Conservation (phyloP, 1,140 invertebrate genomes). For the Drosophila saltans region DNA sequence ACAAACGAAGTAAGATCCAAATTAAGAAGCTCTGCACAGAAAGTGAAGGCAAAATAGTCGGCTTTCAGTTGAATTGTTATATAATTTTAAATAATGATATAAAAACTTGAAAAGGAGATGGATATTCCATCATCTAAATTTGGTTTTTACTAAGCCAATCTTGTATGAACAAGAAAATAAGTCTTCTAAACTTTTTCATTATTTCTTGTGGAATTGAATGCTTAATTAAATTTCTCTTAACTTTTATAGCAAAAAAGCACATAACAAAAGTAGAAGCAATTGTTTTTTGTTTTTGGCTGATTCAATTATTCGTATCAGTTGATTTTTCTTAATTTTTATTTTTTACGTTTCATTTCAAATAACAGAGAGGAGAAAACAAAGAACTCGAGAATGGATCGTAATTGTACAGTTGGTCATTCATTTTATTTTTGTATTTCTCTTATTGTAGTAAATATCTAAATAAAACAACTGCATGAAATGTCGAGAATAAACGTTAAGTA, state of each 20-base stretch:
- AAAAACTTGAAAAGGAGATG: no score
- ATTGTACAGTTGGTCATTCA: constrained; percentile 35
- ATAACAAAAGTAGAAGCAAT: not conserved
- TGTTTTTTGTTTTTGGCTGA: not conserved
- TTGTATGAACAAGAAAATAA: no score
- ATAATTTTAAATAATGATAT: no score
- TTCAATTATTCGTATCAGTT: constrained; percentile 2
- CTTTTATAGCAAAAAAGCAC: no score
- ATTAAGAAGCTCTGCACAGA: no score
- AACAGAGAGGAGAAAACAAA: constrained; percentile 13
- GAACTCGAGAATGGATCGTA: constrained; percentile 15
- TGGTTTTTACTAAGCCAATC: no score
- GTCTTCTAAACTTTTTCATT: constrained; percentile 17
- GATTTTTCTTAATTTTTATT: constrained; percentile 13
- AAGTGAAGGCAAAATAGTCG: no score
- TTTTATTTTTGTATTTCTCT: not conserved
- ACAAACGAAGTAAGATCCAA: no score
- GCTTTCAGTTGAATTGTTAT: no score
- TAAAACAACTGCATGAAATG: constrained; percentile 37
- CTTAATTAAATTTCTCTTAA: not conserved
- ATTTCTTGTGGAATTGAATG: constrained; percentile 2
- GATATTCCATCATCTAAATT: no score
- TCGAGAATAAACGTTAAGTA: not conserved
- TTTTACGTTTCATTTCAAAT: constrained; percentile 24
- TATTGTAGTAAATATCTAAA: constrained; percentile 42